A percentile compares a stretch with the other conserved stretches of the same genome.
Evolutionary conservation across 2,888 invertebrate species (phyloP).

Genomic region (Linyphia triangularis): DNA sequence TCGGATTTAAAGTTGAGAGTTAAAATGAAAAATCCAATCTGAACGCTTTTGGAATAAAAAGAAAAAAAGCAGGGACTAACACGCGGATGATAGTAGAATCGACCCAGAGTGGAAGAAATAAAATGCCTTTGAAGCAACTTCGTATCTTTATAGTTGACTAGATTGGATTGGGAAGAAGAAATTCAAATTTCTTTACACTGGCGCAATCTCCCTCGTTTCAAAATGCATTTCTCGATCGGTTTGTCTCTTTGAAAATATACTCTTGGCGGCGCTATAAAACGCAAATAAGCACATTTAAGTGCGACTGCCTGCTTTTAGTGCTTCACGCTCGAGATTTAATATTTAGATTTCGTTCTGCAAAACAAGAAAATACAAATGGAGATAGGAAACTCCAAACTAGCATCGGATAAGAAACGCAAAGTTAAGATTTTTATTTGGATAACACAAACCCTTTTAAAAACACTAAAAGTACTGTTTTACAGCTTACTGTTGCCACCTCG

Average conservation of each 20-base stretch:
- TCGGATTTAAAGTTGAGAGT: neutral
- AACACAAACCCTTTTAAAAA: neutral
- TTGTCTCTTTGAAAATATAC: neutral
- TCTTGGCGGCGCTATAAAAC: neutral
- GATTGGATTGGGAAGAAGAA: neutral
- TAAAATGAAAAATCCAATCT: constrained; percentile 5
- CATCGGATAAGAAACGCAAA: neutral
- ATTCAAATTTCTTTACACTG: neutral
- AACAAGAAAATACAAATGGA: neutral
- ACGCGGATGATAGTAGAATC: neutral
- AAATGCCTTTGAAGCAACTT: neutral
- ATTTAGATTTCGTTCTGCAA: neutral
- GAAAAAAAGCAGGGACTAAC: neutral
- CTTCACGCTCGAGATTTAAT: neutral
- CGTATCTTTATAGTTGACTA: neutral
- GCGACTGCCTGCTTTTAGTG: neutral
- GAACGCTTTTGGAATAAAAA: neutral
- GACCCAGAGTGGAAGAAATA: neutral
- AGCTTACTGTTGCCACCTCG: too few relatives aligned
- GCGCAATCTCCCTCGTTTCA: neutral
- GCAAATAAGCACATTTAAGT: neutral
- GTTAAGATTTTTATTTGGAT: neutral
- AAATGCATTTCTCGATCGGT: neutral
- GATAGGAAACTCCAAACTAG: neutral
- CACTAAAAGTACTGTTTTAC: neutral